Evolutionary conservation across 2,888 invertebrate genomes (phyloP), one percentile per base, ranked within the genome.

Genomic region (Drosophila subsilvestris): DNA sequence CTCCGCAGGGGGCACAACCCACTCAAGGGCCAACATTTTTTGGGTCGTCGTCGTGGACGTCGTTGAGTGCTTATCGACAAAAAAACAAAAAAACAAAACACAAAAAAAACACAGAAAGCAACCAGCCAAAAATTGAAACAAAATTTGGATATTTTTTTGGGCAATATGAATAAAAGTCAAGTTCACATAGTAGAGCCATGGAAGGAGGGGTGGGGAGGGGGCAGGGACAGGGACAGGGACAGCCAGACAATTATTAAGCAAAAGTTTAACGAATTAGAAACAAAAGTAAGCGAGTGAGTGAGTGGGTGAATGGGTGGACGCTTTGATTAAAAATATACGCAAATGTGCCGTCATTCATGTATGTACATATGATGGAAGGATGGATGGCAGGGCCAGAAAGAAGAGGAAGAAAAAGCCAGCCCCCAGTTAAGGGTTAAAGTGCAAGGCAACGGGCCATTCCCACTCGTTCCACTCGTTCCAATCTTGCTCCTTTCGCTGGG

Each of bases 231-330:
- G 44, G 45, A 49, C 61, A 65, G 22, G 55, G 75, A 60, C 63
- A 76, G 80, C 86, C 90, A 90, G 86, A 89, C 88, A 89, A 86
- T 86, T 89, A 89, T 86, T 78, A 87, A 75, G 80, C 89, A 86
- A 86, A 89, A 89, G 89, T 89, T 86, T 86, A 88, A 85, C 86
- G 85, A 86, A 86, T 86, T 86, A 89, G 82, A 86, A 86, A 86
- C 69, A 80, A 84, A 83, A 86, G 32, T 54, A 22, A 25, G 22
- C 6, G 20, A 14, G 37, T 37, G 1, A 42, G 5, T 43, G 55
- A 65, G 59, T 65, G 69, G 62, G 61, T 80, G 66, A 45, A 49
- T 59, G 22, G 63, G 76, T 58, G 25, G 73, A 54, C 59, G 49
- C 80, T 75, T 84, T 80, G 84, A 81, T 86, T 78, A 69, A 74